phyloP scores from a whole-genome alignment of 2,888 invertebrate genomes.

The Synanthedon andrenaeformis region DNA sequence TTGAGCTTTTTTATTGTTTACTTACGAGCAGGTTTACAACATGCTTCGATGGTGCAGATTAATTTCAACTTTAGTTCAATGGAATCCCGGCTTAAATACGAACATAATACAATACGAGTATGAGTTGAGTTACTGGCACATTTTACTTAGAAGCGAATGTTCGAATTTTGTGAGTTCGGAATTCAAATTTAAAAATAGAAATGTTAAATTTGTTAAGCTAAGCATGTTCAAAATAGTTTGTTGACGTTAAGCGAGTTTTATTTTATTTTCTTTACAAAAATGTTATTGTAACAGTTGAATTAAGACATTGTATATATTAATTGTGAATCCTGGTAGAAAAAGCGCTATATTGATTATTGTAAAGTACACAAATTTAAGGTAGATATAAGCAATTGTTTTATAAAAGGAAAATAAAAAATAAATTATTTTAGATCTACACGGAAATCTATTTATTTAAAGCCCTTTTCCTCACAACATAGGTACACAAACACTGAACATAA shows the following conservation, averaged over 20 bases:
- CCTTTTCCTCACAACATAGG: no score
- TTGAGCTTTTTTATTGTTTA: no score
- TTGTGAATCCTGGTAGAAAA: constrained; percentile 38
- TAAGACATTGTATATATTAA: constrained; percentile 25
- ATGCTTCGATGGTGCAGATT: no score
- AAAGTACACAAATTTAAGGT: constrained; percentile 37
- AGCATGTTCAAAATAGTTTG: neutral
- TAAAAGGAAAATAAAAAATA: constrained; percentile 59
- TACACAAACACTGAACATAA: no score
- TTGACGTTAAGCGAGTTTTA: neutral
- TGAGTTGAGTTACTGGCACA: no score
- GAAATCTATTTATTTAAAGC: no score
- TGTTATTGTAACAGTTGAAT: neutral
- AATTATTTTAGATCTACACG: constrained; percentile 63
- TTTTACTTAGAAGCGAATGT: neutral
- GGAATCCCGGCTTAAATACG: no score
- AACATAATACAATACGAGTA: no score
- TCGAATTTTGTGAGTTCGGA: no score
- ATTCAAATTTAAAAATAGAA: no score
- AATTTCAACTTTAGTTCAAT: no score
- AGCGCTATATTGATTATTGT: constrained; percentile 49
- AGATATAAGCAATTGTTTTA: constrained; percentile 61
- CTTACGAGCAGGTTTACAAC: no score
- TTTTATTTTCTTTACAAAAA: neutral
- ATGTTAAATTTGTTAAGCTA: neutral